Percentiles rank a stretch among this genome's conserved stretches.
phyloP scores from a whole-genome alignment of 2,113 vertebrate species.

The Channa argus region DNA sequence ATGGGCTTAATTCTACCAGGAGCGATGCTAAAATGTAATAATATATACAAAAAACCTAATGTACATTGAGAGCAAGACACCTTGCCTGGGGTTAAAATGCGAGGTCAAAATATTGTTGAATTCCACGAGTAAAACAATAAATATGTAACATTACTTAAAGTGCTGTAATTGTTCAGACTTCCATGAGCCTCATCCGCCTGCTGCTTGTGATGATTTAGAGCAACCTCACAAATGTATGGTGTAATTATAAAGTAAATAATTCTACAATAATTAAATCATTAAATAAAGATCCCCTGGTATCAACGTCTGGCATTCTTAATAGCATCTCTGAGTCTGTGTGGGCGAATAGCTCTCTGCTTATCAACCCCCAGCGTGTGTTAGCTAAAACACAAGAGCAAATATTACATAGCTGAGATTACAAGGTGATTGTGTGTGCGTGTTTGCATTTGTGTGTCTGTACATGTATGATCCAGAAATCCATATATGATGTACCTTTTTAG shows the following conservation, averaged over 20 bases:
- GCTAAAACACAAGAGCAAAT: conserved; percentile 40
- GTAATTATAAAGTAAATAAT: conserved; percentile 42
- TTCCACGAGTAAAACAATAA: neutral
- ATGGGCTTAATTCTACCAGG: conserved; percentile 8
- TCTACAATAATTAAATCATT: conserved; percentile 35
- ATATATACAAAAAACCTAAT: conserved; percentile 35
- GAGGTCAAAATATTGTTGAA: neutral
- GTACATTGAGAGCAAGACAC: neutral
- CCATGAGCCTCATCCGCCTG: neutral
- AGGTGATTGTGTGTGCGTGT: conserved; percentile 9
- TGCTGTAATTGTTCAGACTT: conserved; percentile 28
- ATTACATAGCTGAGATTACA: conserved; percentile 31
- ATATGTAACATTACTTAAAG: conserved; percentile 1
- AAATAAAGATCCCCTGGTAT: conserved; percentile 32
- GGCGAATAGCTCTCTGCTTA: conserved; percentile 22
- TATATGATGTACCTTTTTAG: conserved; percentile 3
- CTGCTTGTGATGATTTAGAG: neutral
- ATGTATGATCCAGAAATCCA: neutral
- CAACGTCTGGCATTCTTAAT: conserved; percentile 44
- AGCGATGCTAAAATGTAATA: conserved; percentile 5
- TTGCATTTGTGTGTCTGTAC: neutral
- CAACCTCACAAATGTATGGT: conserved; percentile 5
- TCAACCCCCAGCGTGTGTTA: conserved; percentile 25
- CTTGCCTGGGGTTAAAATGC: neutral
- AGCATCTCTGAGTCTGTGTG: conserved; percentile 24